Evolutionary conservation across 2,888 invertebrate genomes (phyloP), one percentile per base, ranked within the genome.

Genomic region (Acleris laterana): DNA sequence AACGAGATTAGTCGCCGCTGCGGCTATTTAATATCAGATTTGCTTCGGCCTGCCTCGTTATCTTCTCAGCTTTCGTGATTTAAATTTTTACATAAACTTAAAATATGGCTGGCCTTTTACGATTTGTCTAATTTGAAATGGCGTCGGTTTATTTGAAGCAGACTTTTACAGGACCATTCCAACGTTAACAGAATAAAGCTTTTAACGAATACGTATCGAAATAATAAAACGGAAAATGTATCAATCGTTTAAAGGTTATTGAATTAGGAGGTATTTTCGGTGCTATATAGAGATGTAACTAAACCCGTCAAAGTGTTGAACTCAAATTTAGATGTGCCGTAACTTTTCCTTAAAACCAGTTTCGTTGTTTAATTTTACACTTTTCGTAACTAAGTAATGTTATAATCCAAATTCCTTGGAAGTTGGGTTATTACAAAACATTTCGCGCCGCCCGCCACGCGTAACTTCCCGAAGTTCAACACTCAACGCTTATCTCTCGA

Each of bases 11-110:
- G 88, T 88, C 86, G 84, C 83, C 81, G 79, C 84, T 80, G 82
- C 85, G 82, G 84, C 79, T 82, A 89, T 89, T 89, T 87, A 89
- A 90, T 88, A 91, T 89, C 84, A 87, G 86, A 89, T 89, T 89
- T 88, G 85, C 87, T 85, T 85, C 85, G 81, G 82, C 82, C 75
- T 76, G 81, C 79, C 83, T 85, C 84, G 84, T 88, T 85, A 81
- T 71, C 74, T 53, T 72, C 70, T 78, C 70, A 59, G 48, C 68
- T 59, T 71, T 56, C 62, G 66, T 63, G 65, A 68, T 72, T 71
- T 68, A 62, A 52, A 68, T 53, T 56, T 60, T 65, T 65, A 48
- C 17, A 55, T 55, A 38, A 55, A 50, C 32, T 65, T 65, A 55
- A 60, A 61, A 38, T 25, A 53, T 48, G 42, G 38, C 25, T 19